These are phyloP conservation scores for Drosophila quasianomalipes DNA, from an alignment of 2,888 invertebrate genomes.

Conservation along the genomic window DNA sequence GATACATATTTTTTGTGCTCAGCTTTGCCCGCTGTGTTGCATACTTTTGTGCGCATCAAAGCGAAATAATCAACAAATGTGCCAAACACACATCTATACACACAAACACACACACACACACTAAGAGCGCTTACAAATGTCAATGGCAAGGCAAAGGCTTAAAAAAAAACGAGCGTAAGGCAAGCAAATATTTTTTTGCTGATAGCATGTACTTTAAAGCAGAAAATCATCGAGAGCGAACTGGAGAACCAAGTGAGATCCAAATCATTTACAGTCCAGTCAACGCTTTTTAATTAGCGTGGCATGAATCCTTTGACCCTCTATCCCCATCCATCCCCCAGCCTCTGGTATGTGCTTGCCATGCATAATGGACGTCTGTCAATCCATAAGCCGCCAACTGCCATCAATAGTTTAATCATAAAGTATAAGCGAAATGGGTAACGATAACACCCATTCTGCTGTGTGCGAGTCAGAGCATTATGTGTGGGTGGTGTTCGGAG, in stretches of 20 bases:
- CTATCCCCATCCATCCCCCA: neutral
- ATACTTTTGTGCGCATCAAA: conserved; percentile 77
- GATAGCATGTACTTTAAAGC: conserved; percentile 34
- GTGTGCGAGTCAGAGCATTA: conserved; percentile 12
- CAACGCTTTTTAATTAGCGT: conserved; percentile 73
- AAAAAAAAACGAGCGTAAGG: conserved; percentile 41
- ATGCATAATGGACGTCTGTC: conserved; percentile 67
- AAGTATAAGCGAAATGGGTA: conserved; percentile 61
- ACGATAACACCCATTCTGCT: conserved; percentile 67
- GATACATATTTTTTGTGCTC: conserved; percentile 43
- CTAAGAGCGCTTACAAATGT: conserved; percentile 64
- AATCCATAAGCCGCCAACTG: conserved; percentile 52
- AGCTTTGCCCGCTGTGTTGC: conserved; percentile 43
- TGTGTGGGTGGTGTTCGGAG: conserved; percentile 2
- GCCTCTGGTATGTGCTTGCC: conserved; percentile 21
- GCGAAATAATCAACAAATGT: conserved; percentile 79
- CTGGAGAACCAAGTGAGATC: conserved; percentile 12
- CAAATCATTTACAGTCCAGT: conserved; percentile 52
- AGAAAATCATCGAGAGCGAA: conserved; percentile 12
- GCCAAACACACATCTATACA: conserved; percentile 40
- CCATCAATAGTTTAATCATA: conserved; percentile 77
- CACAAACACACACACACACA: conserved; percentile 23
- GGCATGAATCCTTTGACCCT: conserved; percentile 49
- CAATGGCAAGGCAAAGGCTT: conserved; percentile 58
- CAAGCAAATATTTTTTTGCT: conserved; percentile 23